phyloP scores from a whole-genome alignment of 2,888 invertebrate species.

The Branchellion lobata region DNA sequence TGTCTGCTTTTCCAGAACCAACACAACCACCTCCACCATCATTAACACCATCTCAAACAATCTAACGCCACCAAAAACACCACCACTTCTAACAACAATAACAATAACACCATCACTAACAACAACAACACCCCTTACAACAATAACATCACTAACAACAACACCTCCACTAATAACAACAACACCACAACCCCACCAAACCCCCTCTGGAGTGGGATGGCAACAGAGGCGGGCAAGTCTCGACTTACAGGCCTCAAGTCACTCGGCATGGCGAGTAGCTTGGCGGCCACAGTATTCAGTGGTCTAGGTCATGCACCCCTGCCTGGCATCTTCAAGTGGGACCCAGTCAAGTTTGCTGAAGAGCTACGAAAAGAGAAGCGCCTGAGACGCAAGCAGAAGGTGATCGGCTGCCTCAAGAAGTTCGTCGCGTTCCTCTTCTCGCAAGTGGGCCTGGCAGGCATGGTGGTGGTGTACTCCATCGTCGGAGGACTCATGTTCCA shows the following conservation, averaged over 20 bases:
- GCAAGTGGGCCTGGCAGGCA: conserved; percentile 76
- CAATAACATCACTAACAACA: too few species aligned
- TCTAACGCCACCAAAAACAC: too few species aligned
- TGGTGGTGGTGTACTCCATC: conserved; percentile 87
- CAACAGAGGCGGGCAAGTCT: background rate
- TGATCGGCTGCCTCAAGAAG: conserved; percentile 63
- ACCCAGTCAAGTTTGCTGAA: conserved; percentile 46
- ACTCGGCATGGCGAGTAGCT: conserved; percentile 33
- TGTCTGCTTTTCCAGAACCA: too few species aligned
- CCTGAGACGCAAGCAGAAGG: conserved; percentile 49
- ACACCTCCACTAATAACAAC: too few species aligned
- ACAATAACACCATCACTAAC: too few species aligned
- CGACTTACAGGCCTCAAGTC: conserved; percentile 18
- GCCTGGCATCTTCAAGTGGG: conserved; percentile 45
- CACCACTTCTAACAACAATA: too few species aligned
- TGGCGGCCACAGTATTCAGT: conserved; percentile 44
- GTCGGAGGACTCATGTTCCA: conserved; percentile 87
- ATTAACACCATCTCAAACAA: too few species aligned
- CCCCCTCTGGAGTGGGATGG: too few species aligned
- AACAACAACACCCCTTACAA: too few species aligned
- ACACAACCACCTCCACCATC: too few species aligned
- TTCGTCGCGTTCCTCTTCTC: conserved; percentile 93
- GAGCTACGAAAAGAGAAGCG: conserved; percentile 50
- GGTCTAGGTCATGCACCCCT: conserved; percentile 33
- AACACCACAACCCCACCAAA: too few species aligned